Evolutionary conservation across 1,140 invertebrate genomes (phyloP), one percentile per base, ranked within the genome.

Genomic region (Aphis craccivora): DNA sequence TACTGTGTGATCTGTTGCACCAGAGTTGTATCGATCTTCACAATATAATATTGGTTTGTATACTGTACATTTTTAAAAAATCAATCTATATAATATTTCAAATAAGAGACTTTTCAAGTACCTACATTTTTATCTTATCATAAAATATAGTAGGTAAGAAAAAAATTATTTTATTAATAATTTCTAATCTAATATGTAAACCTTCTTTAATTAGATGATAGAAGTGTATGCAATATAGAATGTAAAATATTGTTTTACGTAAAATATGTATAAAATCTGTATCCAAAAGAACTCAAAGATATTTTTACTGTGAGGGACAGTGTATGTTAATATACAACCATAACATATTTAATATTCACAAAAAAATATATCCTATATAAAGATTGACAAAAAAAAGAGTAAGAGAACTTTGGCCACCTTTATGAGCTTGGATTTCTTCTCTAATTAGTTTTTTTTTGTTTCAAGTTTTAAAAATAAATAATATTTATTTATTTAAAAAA

Each of bases 71-170:
- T 81, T 81, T 48, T 83, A 20, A 35, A 35, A 55, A 55, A 89
- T 92, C 55, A 76, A 67, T 76, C 60, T 30, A 48, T 92, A 83
- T 22, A 23, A 7, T 51, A 83, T 92, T 92, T 92, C 48, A 81
- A 37, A 51, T 2, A 91, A 91, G 30, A 48, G 8, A 91, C 30
- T 92, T 81, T 67, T 81, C 60, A 83, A 92, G 90, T 92, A 37
- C n/a, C n/a, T n/a, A n/a, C 43, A 22, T 91, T 83, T 48, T 92
- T 83, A 92, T 92, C 90, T 92, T 92, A 92, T 92, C 90, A 83
- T 53, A 25, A 83, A 81, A 40, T 40, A 40, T 40, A 40, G 37
- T 25, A 40, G n/a, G 14, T 40, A n/a, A 30, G n/a, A 76, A 76
- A 76, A 67, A 76, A 76, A n/a, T 14, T 11, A 76, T 18, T 76